Evolutionary conservation across 2,797 vertebrate species (phyloP), one percentile per base, ranked within the genome.

Genomic region (Typhlichthys subterraneus): DNA sequence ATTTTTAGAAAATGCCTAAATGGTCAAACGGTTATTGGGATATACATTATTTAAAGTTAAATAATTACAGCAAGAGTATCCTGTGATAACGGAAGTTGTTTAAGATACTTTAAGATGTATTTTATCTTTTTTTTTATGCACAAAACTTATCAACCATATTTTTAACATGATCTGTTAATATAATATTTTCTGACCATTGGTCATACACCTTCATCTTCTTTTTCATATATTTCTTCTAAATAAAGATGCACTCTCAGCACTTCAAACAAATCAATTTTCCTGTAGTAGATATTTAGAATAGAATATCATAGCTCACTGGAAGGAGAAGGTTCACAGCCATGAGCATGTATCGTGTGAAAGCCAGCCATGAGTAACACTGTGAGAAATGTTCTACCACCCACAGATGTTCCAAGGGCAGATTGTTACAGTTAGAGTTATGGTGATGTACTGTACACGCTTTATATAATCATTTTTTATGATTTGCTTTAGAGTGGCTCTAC

Each of bases 301-400:
- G 23, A 19, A 42, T 63, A 19, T 53, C n/a, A 46, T 2, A 42
- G 13, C 53, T 15, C n/a, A 33, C 38, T 53, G 8, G 49, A 31
- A 12, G 12, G 14, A 47, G 15, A 15, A 9, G n/a, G 57, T 15
- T 42, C 38, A 42, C 9, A 42, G 38, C 38, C 14, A 15, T 46
- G 55, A 12, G 48, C 48, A n/a, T 48, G 46, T 8, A 13, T 7
- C 45, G 29, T 51, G 29, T 49, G 50, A 53, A 69, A 23, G 62
- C 58, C 47, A 12, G 63, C 33, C 12, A 48, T 72, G 70, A 76
- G 17, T 57, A 69, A 60, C 64, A 33, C 53, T 46, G 1, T 17
- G 0, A 45, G 73, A 75, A 75, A 80, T 42, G 47, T 76, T 67
- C 61, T 56, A 45, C 63, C 65, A 72, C 75, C 74, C 54, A 69